phyloP scores from a whole-genome alignment of 2,113 vertebrate species.

The Opisthocomus hoazin region DNA sequence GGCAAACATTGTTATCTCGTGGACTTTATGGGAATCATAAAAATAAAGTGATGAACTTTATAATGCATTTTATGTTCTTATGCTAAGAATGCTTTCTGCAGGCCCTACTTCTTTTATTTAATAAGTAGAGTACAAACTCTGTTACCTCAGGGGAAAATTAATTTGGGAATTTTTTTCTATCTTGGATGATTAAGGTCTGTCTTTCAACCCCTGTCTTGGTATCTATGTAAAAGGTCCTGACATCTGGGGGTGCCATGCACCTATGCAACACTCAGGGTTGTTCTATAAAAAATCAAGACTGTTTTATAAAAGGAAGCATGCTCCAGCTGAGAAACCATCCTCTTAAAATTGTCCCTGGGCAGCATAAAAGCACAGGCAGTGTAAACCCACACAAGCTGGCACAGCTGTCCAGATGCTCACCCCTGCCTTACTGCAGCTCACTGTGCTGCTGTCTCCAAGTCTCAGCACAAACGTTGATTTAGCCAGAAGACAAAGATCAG shows the following conservation, averaged over 20 bases:
- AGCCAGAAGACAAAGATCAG: neutral
- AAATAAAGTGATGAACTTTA: constrained; percentile 4
- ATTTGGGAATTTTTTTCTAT: neutral
- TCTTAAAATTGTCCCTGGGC: neutral
- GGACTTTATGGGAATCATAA: constrained; percentile 6
- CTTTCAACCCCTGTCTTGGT: neutral
- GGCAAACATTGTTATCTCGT: neutral
- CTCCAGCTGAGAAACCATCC: neutral
- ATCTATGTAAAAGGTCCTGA: neutral
- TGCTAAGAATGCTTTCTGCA: neutral
- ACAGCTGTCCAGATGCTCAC: neutral
- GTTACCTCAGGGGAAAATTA: neutral
- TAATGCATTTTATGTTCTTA: neutral
- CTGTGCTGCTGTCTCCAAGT: neutral
- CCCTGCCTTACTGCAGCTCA: neutral
- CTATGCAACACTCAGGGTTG: neutral
- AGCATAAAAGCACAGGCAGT: neutral
- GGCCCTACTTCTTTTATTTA: neutral
- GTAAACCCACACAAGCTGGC: neutral
- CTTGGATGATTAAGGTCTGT: neutral
- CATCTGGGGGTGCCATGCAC: neutral
- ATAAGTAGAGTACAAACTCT: neutral
- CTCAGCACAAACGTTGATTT: neutral
- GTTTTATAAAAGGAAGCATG: neutral
- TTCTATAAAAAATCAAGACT: neutral